Evolutionary conservation across 2,797 vertebrate genomes (phyloP).

Genomic region (Dicrostonyx torquatus): DNA sequence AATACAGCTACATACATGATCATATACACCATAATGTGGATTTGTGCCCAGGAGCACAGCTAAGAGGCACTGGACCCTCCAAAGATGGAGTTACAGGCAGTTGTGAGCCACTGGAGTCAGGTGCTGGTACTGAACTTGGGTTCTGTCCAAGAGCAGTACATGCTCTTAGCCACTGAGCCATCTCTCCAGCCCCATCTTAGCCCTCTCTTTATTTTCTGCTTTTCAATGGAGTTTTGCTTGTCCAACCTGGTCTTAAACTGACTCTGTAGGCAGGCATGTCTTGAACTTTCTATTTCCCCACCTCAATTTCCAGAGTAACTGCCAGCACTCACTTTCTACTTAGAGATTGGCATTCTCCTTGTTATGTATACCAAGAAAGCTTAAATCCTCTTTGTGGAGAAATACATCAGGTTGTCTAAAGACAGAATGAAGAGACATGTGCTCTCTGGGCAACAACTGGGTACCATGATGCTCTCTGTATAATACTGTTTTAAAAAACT

Average conservation of each 20-base stretch:
- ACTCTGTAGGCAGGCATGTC: not conserved
- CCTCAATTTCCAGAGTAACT: not conserved
- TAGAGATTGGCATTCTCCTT: not conserved
- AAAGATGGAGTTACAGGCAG: too few species aligned
- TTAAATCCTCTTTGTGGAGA: not conserved
- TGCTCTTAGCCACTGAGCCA: not conserved
- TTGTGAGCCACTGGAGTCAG: not conserved
- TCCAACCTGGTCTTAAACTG: not conserved
- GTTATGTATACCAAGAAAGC: not conserved
- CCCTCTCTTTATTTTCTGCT: not conserved
- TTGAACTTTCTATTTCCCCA: not conserved
- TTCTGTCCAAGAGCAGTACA: not conserved
- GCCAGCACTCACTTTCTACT: not conserved
- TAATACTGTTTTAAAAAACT: not conserved
- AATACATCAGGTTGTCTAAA: not conserved
- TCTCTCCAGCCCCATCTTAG: not conserved
- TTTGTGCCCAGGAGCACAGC: not conserved
- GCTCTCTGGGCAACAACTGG: not conserved
- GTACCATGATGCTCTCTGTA: not conserved
- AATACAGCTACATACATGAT: not conserved
- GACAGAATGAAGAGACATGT: constrained; percentile 5
- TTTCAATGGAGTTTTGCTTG: not conserved
- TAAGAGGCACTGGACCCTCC: not conserved
- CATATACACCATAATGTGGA: not conserved
- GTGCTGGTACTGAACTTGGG: not conserved